phyloP scores from a whole-genome alignment of 2,888 invertebrate species.

The Thera britannica region DNA sequence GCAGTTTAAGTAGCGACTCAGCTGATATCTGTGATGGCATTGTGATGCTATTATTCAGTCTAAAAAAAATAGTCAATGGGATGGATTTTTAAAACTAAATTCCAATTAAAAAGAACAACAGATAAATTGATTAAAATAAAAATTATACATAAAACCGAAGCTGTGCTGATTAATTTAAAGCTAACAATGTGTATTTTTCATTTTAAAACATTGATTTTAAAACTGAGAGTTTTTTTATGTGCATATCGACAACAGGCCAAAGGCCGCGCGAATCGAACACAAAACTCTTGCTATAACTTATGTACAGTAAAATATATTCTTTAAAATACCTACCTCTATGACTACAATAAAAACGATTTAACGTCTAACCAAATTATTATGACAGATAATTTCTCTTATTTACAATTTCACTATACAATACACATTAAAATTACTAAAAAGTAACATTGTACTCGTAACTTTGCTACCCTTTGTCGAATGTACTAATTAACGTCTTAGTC shows the following conservation, averaged over 20 bases:
- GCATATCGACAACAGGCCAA: not conserved
- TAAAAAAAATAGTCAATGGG: slow-evolving; percentile 53
- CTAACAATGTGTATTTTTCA: slow-evolving; percentile 76
- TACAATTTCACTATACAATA: slow-evolving; percentile 83
- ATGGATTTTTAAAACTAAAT: slow-evolving; percentile 52
- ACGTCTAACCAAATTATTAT: slow-evolving; percentile 81
- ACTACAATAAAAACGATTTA: slow-evolving; percentile 82
- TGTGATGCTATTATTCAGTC: slow-evolving; percentile 74
- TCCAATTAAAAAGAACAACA: slow-evolving; percentile 50
- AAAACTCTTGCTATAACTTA: slow-evolving; percentile 62
- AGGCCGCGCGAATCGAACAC: slow-evolving; percentile 14
- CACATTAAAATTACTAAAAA: slow-evolving; percentile 77
- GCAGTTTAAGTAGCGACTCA: slow-evolving; percentile 44
- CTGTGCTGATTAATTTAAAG: slow-evolving; percentile 75
- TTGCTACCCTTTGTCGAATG: slow-evolving; percentile 75
- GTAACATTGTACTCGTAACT: slow-evolving; percentile 82
- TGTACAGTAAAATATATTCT: slow-evolving; percentile 74
- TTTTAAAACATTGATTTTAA: slow-evolving; percentile 58
- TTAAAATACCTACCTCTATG: slow-evolving; percentile 80
- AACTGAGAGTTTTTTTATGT: slow-evolving; percentile 48
- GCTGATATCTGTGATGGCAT: slow-evolving; percentile 68
- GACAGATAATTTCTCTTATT: slow-evolving; percentile 84
- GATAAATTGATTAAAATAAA: slow-evolving; percentile 43
- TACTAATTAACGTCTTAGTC: slow-evolving; percentile 64
- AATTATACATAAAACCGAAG: slow-evolving; percentile 55